phyloP scores from a whole-genome alignment of 2,797 vertebrate genomes.

The Pseudochirops corinnae region DNA sequence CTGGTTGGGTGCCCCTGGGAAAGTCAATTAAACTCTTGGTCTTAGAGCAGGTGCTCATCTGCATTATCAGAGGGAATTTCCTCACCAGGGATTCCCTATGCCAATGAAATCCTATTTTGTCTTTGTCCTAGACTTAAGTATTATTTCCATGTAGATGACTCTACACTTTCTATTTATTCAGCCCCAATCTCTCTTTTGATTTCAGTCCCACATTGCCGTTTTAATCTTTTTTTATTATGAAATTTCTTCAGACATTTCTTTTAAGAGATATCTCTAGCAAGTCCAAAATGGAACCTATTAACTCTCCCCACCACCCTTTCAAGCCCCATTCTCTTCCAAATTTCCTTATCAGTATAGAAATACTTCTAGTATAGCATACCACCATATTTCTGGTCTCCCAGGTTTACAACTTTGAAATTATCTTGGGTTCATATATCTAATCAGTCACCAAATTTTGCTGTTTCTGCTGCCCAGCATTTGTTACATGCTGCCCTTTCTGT shows the following conservation, averaged over 20 bases:
- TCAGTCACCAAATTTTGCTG: not conserved
- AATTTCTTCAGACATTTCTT: not conserved
- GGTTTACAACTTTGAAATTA: not conserved
- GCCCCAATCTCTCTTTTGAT: not conserved
- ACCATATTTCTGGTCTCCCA: not conserved
- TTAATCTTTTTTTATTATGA: not conserved
- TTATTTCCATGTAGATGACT: not conserved
- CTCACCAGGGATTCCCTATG: not conserved
- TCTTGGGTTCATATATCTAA: not conserved
- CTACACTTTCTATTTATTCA: not conserved
- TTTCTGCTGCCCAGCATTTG: not conserved
- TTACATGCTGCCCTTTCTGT: not conserved
- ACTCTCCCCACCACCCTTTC: no score
- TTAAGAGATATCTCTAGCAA: not conserved
- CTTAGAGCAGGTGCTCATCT: not conserved
- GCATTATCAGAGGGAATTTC: not conserved
- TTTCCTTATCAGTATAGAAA: not conserved
- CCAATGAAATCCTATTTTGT: not conserved
- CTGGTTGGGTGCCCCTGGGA: not conserved
- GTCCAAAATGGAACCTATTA: not conserved
- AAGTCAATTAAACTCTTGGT: not conserved
- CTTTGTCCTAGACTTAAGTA: not conserved
- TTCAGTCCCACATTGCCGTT: not conserved
- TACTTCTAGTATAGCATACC: not conserved
- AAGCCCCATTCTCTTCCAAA: not conserved